Percentiles rank a stretch among this genome's conserved stretches.
phyloP scores from a whole-genome alignment of 1,140 invertebrate genomes.

The Calycopis cecrops region DNA sequence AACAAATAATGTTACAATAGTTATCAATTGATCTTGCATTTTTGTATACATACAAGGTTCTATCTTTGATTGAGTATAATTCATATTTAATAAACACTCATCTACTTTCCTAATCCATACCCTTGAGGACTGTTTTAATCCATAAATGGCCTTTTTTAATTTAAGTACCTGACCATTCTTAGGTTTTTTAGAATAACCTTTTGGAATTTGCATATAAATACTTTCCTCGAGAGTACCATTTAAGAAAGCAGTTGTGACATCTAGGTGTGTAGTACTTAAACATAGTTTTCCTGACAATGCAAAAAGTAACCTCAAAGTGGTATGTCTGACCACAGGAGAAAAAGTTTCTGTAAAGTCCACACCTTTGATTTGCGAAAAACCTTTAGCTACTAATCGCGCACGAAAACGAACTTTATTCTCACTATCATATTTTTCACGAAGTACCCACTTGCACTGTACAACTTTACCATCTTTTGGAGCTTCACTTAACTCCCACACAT shows the following conservation, averaged over 20 bases:
- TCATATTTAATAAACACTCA: no score
- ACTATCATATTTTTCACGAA: constrained; percentile 14
- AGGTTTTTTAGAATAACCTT: neutral
- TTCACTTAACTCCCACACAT: constrained; percentile 15
- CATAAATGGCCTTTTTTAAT: neutral
- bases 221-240: neutral
- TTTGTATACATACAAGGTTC: no score
- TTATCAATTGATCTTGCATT: no score
- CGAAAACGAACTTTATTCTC: no score
- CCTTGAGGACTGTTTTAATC: neutral
- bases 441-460: constrained; percentile 20
- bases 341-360: neutral
- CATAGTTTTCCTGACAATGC: neutral
- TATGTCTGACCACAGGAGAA: neutral
- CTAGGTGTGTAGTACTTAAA: neutral
- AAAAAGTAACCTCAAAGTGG: neutral
- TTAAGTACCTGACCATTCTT: neutral
- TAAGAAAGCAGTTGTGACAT: neutral
- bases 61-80: no score
- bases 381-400: no score
- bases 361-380: no score
- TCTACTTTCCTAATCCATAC: no score
- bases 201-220: constrained; percentile 1
- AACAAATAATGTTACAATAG: no score
- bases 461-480: neutral